These are phyloP conservation scores for Drosophila nikananu DNA, from an alignment of 1,140 invertebrate genomes.

Conservation along the genomic window DNA sequence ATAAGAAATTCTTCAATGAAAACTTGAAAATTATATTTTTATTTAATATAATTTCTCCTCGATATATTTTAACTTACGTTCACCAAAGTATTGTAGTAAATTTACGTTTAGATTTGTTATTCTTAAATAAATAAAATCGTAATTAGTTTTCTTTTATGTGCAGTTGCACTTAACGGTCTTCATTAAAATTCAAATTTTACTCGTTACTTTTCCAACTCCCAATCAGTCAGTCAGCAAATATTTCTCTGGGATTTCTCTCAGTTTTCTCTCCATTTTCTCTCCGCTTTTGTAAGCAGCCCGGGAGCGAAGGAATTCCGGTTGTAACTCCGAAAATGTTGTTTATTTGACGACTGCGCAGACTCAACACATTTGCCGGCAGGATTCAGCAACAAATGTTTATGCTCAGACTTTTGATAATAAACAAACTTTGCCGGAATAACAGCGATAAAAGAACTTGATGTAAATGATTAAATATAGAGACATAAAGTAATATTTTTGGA, in stretches of 20 bases:
- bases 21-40: no score
- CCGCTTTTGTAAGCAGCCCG: constrained; percentile 17
- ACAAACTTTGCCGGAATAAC: constrained; percentile 40
- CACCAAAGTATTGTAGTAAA: neutral
- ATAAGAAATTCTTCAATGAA: no score
- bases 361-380: constrained; percentile 74
- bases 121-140: neutral
- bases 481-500: neutral
- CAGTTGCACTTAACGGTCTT: constrained; percentile 61
- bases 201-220: constrained; percentile 53
- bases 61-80: no score
- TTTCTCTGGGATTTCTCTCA: neutral
- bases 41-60: no score
- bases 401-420: constrained; percentile 55
- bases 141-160: neutral
- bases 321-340: constrained; percentile 60
- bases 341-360: constrained; percentile 63
- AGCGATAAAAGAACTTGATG: neutral
- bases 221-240: neutral
- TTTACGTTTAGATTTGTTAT: neutral
- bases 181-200: constrained; percentile 53
- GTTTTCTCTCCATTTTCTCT: constrained; percentile 7
- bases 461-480: neutral
- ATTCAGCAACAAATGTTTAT: constrained; percentile 83
- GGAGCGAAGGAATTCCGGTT: constrained; percentile 60